Base-by-base conservation (phyloP, 2,888 invertebrate genomes). In the Bellardia bayeri region DNA sequence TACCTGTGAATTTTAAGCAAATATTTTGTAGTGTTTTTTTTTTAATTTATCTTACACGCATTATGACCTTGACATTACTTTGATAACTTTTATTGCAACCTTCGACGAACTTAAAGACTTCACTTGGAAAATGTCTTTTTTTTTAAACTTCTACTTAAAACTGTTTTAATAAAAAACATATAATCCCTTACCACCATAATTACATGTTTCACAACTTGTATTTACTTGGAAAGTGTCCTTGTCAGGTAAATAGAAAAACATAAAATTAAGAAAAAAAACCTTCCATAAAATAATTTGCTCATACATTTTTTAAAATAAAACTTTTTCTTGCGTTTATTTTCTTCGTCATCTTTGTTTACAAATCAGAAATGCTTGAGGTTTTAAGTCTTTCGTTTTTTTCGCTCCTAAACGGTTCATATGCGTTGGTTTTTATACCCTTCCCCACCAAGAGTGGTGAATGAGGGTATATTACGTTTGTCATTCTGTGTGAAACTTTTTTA, bases 211-310 rank as follows among this genome's bases (percentile, higher is more conserved):
- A n/a, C 7, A 23, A 37, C n/a, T 37, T 1, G 14, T 63, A 63
- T 63, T 63, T 63, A 14, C 37, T 13, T 40, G 63, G 6, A 37
- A 56, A 13, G 56, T 71, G 69, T 76, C 69, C 69, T 71, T 83
- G 76, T 33, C 71, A 80, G 71, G 80, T 63, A 80, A 80, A 51
- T 51, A 42, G 51, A 51, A 80, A 23, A 63, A 58, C 16, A 79
- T 79, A 64, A 58, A 71, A 40, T 56, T 40, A 71, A 66, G 51
- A 30, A 30, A 33, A 63, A 58, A 66, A 66, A 37, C n/a, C 54
- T 56, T 69, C 76, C 58, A 45, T 63, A 37, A 58, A 72, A 72
- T 74, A 68, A 79, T 79, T 79, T 68, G 30, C 74, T 79, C 61
- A 80, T 80, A 79, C 80, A 61, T 85, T 74, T 45, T 5, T 51